Percentiles rank a stretch among this genome's conserved stretches.
phyloP scores from a whole-genome alignment of 2,113 vertebrate genomes.

The Eidolon helvum region DNA sequence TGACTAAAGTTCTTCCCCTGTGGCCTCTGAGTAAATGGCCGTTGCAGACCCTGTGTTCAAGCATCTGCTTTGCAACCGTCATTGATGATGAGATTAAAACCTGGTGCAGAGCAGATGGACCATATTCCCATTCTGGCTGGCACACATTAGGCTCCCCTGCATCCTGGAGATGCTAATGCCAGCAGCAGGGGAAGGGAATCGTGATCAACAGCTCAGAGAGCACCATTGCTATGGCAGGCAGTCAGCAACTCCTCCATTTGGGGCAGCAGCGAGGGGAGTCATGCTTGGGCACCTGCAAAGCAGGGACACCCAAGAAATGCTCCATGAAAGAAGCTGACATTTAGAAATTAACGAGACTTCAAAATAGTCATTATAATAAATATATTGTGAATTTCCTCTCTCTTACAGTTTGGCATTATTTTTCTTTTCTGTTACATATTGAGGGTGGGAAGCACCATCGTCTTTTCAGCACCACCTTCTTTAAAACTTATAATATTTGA shows the following conservation, averaged over 20 bases:
- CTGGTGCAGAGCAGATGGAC: slow-evolving; percentile 32
- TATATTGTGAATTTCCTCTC: not conserved
- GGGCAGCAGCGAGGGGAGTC: fast-evolving
- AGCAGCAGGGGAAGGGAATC: slow-evolving; percentile 36
- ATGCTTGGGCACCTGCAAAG: not conserved
- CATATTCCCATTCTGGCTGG: slow-evolving; percentile 24
- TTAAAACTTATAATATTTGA: not conserved
- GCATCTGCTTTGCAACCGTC: slow-evolving; percentile 36
- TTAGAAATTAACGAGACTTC: not conserved
- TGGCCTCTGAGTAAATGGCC: not conserved
- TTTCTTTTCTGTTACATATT: not conserved
- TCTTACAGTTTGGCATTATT: not conserved
- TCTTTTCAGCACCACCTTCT: not conserved
- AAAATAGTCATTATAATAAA: not conserved
- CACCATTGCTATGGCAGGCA: not conserved
- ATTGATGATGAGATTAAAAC: slow-evolving; percentile 19
- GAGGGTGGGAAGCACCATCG: not conserved
- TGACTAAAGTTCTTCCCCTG: not conserved
- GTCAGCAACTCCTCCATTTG: not conserved
- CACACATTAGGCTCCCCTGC: not conserved
- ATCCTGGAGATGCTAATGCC: not conserved
- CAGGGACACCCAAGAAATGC: not conserved
- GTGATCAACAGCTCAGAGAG: not conserved
- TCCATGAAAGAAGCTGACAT: not conserved
- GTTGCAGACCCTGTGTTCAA: not conserved